A percentile compares a stretch with the other conserved stretches of the same genome.
Evolutionary conservation across 2,797 vertebrate genomes (phyloP).

Genomic region (Gila robusta): DNA sequence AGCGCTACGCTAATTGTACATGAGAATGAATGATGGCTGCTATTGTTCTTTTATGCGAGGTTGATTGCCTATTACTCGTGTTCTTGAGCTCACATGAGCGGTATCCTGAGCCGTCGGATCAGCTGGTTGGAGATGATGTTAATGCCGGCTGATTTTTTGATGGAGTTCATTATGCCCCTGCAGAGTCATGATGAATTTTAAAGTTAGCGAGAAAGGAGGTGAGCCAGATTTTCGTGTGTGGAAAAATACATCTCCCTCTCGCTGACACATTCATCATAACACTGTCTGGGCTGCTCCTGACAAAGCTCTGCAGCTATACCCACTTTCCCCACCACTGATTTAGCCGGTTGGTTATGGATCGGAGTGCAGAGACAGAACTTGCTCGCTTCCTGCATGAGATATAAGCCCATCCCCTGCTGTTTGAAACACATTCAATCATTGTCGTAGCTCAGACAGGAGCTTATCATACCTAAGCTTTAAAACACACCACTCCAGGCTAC

Average conservation of each 20-base stretch:
- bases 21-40: conserved; percentile 51
- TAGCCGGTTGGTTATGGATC: conserved; percentile 48
- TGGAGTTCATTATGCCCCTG: conserved; percentile 54
- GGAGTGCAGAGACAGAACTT: conserved; percentile 37
- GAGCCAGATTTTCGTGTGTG: conserved; percentile 16
- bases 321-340: conserved; percentile 50
- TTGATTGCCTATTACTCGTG: conserved; percentile 54
- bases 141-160: conserved; percentile 52
- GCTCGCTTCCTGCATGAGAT: conserved; percentile 50
- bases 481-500: conserved; percentile 51
- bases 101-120: conserved; percentile 37
- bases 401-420: conserved; percentile 54
- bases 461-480: conserved; percentile 55
- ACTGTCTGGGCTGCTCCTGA: conserved; percentile 47
- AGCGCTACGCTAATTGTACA: conserved; percentile 47
- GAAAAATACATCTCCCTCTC: conserved; percentile 48
- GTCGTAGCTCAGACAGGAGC: conserved; percentile 48
- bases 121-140: conserved; percentile 50
- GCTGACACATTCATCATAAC: conserved; percentile 55
- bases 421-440: conserved; percentile 55
- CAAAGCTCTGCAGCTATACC: conserved; percentile 46
- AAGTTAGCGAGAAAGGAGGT: conserved; percentile 52
- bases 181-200: conserved; percentile 55
- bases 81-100: conserved; percentile 48
- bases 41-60: conserved; percentile 55